phyloP scores from a whole-genome alignment of 2,113 vertebrate genomes.

The Phyllostomus discolor region DNA sequence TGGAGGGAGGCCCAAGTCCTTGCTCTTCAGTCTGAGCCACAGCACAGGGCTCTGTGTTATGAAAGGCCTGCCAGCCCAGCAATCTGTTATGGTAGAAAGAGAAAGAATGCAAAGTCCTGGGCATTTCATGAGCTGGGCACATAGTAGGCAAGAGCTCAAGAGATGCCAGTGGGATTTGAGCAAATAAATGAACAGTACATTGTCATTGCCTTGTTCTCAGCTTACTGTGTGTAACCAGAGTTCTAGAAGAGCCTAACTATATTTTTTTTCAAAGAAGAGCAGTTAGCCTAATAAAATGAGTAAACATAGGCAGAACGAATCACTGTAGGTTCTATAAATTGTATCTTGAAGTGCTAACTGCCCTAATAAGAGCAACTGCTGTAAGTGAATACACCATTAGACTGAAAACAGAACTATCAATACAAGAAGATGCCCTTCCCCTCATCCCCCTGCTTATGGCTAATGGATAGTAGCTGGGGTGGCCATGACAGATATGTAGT shows the following conservation, averaged over 20 bases:
- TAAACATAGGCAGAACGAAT: slow-evolving; percentile 41
- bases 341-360: slow-evolving; percentile 54
- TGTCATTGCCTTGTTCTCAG: not conserved
- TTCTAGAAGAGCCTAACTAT: not conserved
- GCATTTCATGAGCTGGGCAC: not conserved
- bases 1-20: not conserved
- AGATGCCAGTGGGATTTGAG: not conserved
- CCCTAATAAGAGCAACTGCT: slow-evolving; percentile 40
- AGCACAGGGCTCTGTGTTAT: not conserved
- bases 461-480: not conserved
- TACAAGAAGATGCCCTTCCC: not conserved
- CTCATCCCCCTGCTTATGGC: not conserved
- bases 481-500: not conserved
- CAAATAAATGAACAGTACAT: not conserved
- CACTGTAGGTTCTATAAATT: slow-evolving; percentile 42
- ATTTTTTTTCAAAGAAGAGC: slow-evolving; percentile 30
- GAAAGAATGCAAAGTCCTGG: not conserved
- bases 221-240: not conserved
- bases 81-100: not conserved
- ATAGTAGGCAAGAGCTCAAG: not conserved
- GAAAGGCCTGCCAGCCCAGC: not conserved
- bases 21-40: not conserved
- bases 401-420: not conserved
- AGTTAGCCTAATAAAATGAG: slow-evolving; percentile 64
- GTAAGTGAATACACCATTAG: slow-evolving; percentile 45